Conservation (phyloP, 2,888 invertebrate genomes). For the Plagodis pulveraria region DNA sequence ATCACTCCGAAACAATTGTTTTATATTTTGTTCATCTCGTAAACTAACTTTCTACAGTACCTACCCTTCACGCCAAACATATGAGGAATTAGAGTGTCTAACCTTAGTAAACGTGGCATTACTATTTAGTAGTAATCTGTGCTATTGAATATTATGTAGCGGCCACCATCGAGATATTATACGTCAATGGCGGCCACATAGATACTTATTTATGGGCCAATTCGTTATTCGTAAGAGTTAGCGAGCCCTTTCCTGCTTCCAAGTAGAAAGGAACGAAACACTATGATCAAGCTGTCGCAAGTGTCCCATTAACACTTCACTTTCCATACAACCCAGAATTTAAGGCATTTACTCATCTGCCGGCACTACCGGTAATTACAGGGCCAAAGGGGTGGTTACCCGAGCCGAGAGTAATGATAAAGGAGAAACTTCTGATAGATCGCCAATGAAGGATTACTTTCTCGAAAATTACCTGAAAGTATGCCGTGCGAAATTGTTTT, state of each 20-base stretch:
- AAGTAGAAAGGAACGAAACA: slow-evolving; percentile 59
- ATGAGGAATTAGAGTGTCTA: too few relatives aligned
- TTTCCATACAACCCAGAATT: slow-evolving; percentile 80
- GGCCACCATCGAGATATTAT: too few relatives aligned
- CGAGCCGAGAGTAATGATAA: slow-evolving; percentile 54
- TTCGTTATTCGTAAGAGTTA: not conserved
- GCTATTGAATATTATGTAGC: too few relatives aligned
- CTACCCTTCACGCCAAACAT: too few relatives aligned
- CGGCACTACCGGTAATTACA: slow-evolving; percentile 75
- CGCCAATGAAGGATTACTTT: slow-evolving; percentile 78
- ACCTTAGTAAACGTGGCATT: too few relatives aligned
- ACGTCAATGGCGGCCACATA: too few relatives aligned
- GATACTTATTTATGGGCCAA: too few relatives aligned
- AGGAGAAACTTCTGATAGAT: slow-evolving; percentile 79
- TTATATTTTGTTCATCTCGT: too few relatives aligned
- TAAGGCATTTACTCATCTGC: slow-evolving; percentile 82
- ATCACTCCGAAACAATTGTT: too few relatives aligned
- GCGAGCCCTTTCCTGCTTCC: slow-evolving; percentile 61
- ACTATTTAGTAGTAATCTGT: too few relatives aligned
- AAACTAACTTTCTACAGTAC: too few relatives aligned
- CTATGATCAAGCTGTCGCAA: slow-evolving; percentile 75
- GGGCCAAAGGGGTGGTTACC: slow-evolving; percentile 60
- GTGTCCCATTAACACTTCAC: slow-evolving; percentile 75
- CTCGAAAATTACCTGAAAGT: slow-evolving; percentile 81
- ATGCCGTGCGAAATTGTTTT: slow-evolving; percentile 72